phyloP scores from a whole-genome alignment of 2,888 invertebrate species.

The Platycheirus rosarum region DNA sequence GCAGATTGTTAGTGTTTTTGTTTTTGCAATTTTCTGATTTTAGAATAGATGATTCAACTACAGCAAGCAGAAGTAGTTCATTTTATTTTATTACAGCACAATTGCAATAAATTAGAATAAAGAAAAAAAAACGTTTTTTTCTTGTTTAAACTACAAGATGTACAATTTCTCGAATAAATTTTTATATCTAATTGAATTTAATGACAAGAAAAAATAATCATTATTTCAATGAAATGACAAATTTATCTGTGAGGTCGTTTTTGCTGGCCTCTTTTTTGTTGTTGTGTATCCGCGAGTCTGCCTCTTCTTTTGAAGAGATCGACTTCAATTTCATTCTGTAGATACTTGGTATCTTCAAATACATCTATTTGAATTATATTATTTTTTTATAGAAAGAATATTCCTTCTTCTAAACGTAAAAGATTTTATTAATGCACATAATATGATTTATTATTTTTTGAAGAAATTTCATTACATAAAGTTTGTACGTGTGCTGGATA shows the following conservation, averaged over 20 bases:
- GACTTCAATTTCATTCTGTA: slow-evolving; percentile 48
- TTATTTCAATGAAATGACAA: slow-evolving; percentile 62
- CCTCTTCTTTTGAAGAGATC: background rate
- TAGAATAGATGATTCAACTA: slow-evolving; percentile 67
- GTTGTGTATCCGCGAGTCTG: background rate
- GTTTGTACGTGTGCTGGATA: background rate
- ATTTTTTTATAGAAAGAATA: slow-evolving; percentile 48
- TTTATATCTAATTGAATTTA: slow-evolving; percentile 60
- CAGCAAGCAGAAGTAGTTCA: background rate
- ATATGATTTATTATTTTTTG: slow-evolving; percentile 55
- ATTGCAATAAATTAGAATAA: slow-evolving; percentile 65
- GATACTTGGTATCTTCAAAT: slow-evolving; percentile 29
- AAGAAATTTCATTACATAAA: slow-evolving; percentile 21
- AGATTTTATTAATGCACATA: slow-evolving; percentile 55
- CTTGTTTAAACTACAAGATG: slow-evolving; percentile 9
- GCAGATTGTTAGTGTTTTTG: slow-evolving; percentile 32
- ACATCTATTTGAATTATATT: slow-evolving; percentile 50
- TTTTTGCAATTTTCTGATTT: slow-evolving; percentile 71
- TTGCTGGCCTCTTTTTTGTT: slow-evolving; percentile 3
- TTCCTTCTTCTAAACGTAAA: slow-evolving; percentile 22
- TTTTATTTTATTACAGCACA: slow-evolving; percentile 59
- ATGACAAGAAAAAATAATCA: slow-evolving; percentile 57
- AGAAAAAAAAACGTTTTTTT: slow-evolving; percentile 28
- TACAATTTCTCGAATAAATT: slow-evolving; percentile 9
- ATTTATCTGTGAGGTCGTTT: slow-evolving; percentile 40